phyloP scores from a whole-genome alignment of 2,888 invertebrate species.

The Parnassius orleans region DNA sequence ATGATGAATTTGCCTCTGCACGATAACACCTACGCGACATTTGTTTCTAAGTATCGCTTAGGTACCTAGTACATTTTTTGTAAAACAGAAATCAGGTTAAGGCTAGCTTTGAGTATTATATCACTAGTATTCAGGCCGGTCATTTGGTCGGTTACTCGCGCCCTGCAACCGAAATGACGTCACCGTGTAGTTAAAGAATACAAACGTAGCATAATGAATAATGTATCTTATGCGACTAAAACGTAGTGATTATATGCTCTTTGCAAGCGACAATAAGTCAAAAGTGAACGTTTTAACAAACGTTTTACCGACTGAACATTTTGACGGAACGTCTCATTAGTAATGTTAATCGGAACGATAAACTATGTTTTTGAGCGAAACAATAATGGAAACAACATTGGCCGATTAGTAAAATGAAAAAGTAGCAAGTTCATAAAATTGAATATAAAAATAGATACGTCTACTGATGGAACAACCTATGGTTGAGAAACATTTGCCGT shows the following conservation, averaged over 20 bases:
- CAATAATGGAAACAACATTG: too few species aligned
- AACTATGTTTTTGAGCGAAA: too few species aligned
- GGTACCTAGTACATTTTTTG: neutral
- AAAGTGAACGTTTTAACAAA: conserved; percentile 30
- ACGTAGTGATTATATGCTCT: too few species aligned
- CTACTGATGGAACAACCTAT: neutral
- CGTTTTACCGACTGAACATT: conserved; percentile 3
- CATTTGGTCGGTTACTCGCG: conserved; percentile 27
- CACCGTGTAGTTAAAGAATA: conserved; percentile 24
- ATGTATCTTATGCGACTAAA: conserved; percentile 29
- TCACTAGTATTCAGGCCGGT: conserved; percentile 42
- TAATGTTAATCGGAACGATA: too few species aligned
- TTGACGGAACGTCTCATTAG: too few species aligned
- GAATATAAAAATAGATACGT: neutral
- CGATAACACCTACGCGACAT: too few species aligned
- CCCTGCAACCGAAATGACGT: conserved; percentile 25
- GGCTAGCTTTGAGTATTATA: conserved; percentile 47
- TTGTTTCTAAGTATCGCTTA: too few species aligned
- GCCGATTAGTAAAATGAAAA: too few species aligned
- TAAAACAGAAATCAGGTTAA: conserved; percentile 30
- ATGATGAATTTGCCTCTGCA: too few species aligned
- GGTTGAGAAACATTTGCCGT: conserved; percentile 54
- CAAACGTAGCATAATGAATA: conserved; percentile 33
- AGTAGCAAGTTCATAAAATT: too few species aligned
- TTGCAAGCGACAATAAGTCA: conserved; percentile 24